Base-by-base conservation (phyloP, 2,888 invertebrate species). In the Rugalucina vietnamica region DNA sequence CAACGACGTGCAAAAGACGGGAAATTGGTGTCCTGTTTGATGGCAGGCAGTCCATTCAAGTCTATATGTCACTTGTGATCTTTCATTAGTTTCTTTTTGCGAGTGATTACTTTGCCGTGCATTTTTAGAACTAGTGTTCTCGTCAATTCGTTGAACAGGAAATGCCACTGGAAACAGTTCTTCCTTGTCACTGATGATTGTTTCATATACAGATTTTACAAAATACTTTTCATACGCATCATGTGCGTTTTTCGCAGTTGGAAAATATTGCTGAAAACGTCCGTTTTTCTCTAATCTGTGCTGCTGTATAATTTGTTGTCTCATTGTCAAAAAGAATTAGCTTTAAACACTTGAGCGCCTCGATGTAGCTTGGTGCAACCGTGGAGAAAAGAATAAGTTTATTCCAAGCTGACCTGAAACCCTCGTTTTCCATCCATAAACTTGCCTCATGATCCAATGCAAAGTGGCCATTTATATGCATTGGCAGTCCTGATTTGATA, bases 341-440 rank as follows among this genome's bases (percentile, higher is more conserved):
- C 72, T 87, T 88, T n/a, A 88, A 32, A 4, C 49, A 29, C 10
- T 84, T 57, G n/a, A 91, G 36, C 2, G 88, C 82, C 27, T 60
- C 73, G 18, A 92, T 82, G 77, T 94, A 93, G 0, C 91, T 89
- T 21, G 91, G 91, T 4, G 91, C 90, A 36, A 93, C 89, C 21
- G 93, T 89, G n/a, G 90, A 69, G 32, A 80, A 49, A 21, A 93
- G 70, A 18, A 93, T 65, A 21, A 83, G 69, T 32, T 83, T 79
- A 86, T 94, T 94, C 94, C 94, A 94, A 21, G 90, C 89, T 2
- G 90, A 88, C 71, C 90, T 91, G 29, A 84, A 85, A 39, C 91
- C 81, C 12, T 60, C 82, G 32, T 85, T 84, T 3, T 85, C 79
- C 24, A 71, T 81, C 88, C 90, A 92, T 0, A 91, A 70, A 69